Base-by-base conservation (phyloP, 2,888 invertebrate genomes). In the Adelphocoris suturalis region DNA sequence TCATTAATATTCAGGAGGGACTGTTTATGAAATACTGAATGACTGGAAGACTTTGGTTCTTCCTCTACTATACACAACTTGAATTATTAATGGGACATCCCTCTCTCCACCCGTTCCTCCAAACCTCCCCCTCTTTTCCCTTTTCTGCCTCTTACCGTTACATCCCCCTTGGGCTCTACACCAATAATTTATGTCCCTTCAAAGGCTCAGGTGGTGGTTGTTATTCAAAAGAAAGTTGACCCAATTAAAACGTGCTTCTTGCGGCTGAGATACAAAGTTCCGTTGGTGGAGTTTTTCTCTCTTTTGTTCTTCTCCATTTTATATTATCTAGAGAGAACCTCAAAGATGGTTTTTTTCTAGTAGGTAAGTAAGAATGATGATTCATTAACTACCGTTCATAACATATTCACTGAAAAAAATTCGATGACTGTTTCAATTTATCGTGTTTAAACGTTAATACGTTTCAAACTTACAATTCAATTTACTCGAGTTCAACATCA, bases 31-130 rank as follows among this genome's bases (percentile, higher is more conserved):
- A 86, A 86, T 86, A 86, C 86, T 47, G 86, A 86, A 86, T 75
- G 86, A 86, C 86, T 86, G 86, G 47, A 75, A 86, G 86, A 55
- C 86, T 86, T 86, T 86, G 86, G 86, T 68, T 86, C 86, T 86
- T 86, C 86, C 75, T 86, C 55, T 86, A 46, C 86, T 75, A 48
- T 86, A 86, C 86, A 86, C 86, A 86, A 86, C 47, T 86, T 86
- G 86, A 86, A 86, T 86, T 86, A 86, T 86, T 86, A 86, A 86
- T 86, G 86, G 86, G 19, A 19, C 37, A 47, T 47, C 76, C 85
- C 14, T 27, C n/a, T 19, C 75, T 61, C 37, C 37, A 2, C 37
- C 7, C 37, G 37, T 7, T 7, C 37, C 37, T 37, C 7, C 37
- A 37, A 37, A 37, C 37, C 37, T 7, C 2, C 37, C 37, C 37